Evolutionary conservation across 2,888 invertebrate genomes (phyloP).

Genomic region (Trichacis sp.): DNA sequence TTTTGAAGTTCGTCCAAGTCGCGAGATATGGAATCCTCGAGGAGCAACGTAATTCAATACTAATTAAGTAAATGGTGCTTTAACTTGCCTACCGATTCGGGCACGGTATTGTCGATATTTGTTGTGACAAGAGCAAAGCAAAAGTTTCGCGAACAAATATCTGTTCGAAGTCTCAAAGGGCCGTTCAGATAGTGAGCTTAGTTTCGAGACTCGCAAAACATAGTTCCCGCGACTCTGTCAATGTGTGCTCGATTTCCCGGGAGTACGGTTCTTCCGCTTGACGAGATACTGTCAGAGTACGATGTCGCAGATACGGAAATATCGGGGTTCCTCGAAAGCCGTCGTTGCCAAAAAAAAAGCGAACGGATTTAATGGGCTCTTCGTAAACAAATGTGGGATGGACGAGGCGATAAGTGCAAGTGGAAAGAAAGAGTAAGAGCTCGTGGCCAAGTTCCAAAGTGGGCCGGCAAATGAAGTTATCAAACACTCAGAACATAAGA

Average conservation of each 20-base stretch:
- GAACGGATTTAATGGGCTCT: too few species aligned
- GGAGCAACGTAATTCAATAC: slow-evolving; percentile 12
- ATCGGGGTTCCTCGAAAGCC: slow-evolving; percentile 3
- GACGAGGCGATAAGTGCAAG: slow-evolving; percentile 25
- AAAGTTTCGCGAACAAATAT: slow-evolving; percentile 28
- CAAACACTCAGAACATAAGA: slow-evolving; percentile 58
- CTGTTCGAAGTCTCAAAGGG: slow-evolving; percentile 24
- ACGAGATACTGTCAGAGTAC: slow-evolving; percentile 20
- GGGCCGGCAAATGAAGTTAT: slow-evolving; percentile 57
- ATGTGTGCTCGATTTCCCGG: slow-evolving; percentile 5
- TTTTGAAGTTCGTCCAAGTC: slow-evolving; percentile 21
- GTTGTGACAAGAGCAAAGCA: slow-evolving; percentile 20
- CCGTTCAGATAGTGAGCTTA: slow-evolving; percentile 28
- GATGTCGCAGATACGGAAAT: slow-evolving; percentile 1
- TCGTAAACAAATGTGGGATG: too few species aligned
- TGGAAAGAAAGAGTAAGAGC: not conserved
- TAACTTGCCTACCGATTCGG: slow-evolving; percentile 18
- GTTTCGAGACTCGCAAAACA: slow-evolving; percentile 25
- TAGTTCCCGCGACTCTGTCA: slow-evolving; percentile 20
- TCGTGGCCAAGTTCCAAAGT: slow-evolving; percentile 55
- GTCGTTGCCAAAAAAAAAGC: slow-evolving; percentile 6
- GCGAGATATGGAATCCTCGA: not conserved
- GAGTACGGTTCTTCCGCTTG: slow-evolving; percentile 21
- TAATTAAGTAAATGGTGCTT: slow-evolving; percentile 23
- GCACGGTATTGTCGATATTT: slow-evolving; percentile 26